Percentiles rank a stretch among this genome's conserved stretches.
These are phyloP conservation scores for Rhabdomys dilectus DNA, from an alignment of 2,113 vertebrate species.

Conservation along the genomic window DNA sequence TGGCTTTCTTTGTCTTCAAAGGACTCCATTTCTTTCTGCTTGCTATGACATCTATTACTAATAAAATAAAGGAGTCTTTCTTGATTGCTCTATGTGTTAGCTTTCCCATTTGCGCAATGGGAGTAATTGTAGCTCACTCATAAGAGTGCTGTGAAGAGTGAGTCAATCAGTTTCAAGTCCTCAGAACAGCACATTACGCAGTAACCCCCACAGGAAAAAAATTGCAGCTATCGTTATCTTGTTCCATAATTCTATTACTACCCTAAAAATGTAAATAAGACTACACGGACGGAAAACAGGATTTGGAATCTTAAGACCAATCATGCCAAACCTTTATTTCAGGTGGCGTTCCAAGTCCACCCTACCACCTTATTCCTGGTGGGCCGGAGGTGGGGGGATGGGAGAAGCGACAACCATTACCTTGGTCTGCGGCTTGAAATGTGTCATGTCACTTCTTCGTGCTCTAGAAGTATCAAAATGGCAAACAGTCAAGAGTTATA, in stretches of 20 bases:
- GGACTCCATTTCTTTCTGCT: neutral
- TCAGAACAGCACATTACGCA: neutral
- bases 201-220: neutral
- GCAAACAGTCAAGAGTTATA: neutral
- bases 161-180: neutral
- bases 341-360: neutral
- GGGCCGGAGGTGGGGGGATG: too few relatives aligned
- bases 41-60: conserved; percentile 1
- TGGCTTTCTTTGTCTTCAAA: conserved; percentile 46
- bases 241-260: neutral
- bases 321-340: conserved; percentile 25
- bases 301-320: neutral
- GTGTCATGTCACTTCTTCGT: neutral
- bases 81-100: conserved; percentile 22
- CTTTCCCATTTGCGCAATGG: conserved; percentile 9
- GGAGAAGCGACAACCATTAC: neutral
- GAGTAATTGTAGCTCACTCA: neutral
- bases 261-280: conserved; percentile 40
- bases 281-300: neutral
- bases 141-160: neutral
- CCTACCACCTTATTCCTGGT: neutral
- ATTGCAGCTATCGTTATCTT: neutral
- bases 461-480: neutral
- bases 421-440: conserved; percentile 24
- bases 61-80: conserved; percentile 10